Conservation (phyloP, 2,797 vertebrate species). For the Thalassophryne amazonica region DNA sequence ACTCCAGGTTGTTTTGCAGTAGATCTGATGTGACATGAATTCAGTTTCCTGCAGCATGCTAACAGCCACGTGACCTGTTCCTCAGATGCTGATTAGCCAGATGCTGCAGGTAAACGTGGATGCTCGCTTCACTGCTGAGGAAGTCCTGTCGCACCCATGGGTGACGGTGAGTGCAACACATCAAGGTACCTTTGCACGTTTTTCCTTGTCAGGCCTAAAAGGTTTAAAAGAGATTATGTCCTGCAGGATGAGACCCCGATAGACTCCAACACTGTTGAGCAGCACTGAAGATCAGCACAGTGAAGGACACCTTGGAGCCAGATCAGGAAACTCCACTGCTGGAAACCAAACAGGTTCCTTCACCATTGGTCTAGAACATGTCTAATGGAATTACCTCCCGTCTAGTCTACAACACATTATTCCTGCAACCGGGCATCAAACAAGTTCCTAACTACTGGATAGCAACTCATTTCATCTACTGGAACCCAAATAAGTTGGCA, state of each 20-base stretch:
- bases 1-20: background rate
- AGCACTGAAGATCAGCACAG: slow-evolving; percentile 75
- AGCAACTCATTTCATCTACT: background rate
- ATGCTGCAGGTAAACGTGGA: slow-evolving; percentile 97
- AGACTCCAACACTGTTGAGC: slow-evolving; percentile 83
- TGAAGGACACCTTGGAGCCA: slow-evolving; percentile 25
- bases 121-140: slow-evolving; percentile 90
- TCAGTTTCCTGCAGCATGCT: background rate
- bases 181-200: too few relatives aligned
- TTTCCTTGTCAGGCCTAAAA: too few relatives aligned
- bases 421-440: too few relatives aligned
- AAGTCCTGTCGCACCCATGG: slow-evolving; percentile 93
- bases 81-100: slow-evolving; percentile 91
- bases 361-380: background rate
- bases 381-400: too few relatives aligned
- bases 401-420: too few relatives aligned
- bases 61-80: slow-evolving; percentile 30
- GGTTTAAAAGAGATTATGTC: too few relatives aligned
- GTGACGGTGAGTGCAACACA: slow-evolving; percentile 84
- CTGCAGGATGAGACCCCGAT: slow-evolving; percentile 85
- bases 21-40: background rate
- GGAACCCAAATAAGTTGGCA: background rate
- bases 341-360: slow-evolving; percentile 45
- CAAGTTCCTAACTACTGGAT: too few relatives aligned
- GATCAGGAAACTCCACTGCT: slow-evolving; percentile 45